A percentile compares a stretch with the other conserved stretches of the same genome.
Conservation (phyloP, 2,888 invertebrate species). For the Eumacrocentrus americanus region DNA sequence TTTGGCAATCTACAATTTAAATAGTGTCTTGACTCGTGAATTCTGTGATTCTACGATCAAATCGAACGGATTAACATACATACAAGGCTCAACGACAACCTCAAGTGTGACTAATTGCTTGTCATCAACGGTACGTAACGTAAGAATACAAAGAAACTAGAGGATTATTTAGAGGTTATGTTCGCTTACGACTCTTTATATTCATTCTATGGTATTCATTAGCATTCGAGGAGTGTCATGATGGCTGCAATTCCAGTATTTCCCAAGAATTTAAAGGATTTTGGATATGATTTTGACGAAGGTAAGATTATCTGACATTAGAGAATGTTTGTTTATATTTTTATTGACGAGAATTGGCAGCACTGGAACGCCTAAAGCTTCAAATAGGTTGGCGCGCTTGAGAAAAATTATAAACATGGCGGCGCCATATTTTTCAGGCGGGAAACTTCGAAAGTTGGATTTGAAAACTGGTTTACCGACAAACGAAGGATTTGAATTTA, state of each 20-base stretch:
- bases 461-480: conserved; percentile 63
- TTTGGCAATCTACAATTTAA: neutral
- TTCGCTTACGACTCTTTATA: neutral
- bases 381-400: neutral
- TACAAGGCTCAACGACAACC: neutral
- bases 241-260: conserved; percentile 42
- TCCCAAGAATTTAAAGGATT: conserved; percentile 61
- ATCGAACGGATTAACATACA: neutral
- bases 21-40: neutral
- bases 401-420: conserved; percentile 1
- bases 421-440: conserved; percentile 61
- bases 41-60: neutral
- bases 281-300: conserved; percentile 67
- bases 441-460: conserved; percentile 69
- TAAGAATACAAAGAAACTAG: neutral
- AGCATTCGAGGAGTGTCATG: conserved; percentile 25
- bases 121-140: conserved; percentile 16
- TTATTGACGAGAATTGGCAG: conserved; percentile 12
- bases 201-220: conserved; percentile 4
- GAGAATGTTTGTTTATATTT: neutral
- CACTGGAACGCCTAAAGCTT: neutral
- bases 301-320: conserved; percentile 54
- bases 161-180: conserved; percentile 12
- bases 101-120: neutral
- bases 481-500: conserved; percentile 69